Evolutionary conservation across 2,888 invertebrate species (phyloP).

Genomic region (Pseudanteris insignis): DNA sequence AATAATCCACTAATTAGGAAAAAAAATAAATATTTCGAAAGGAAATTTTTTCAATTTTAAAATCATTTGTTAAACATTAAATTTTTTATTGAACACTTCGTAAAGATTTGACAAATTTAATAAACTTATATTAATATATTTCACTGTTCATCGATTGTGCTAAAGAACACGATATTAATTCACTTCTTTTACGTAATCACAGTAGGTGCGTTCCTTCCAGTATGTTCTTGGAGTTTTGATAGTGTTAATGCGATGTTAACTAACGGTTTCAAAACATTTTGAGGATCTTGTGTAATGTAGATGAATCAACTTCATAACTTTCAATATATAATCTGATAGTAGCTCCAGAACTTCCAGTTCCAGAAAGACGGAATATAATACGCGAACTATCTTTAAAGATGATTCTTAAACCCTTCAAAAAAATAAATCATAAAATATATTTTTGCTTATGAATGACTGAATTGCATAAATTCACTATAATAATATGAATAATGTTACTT

Average conservation of each 20-base stretch:
- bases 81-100: background rate
- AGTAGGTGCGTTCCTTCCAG: constrained; percentile 90
- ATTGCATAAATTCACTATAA: no score
- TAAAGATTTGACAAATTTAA: background rate
- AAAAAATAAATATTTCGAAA: no score
- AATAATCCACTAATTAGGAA: no score
- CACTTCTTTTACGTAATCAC: constrained; percentile 96
- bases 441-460: no score
- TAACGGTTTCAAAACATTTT: constrained; percentile 84
- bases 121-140: background rate
- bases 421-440: no score
- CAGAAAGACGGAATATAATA: constrained; percentile 92
- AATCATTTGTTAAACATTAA: no score
- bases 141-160: no score
- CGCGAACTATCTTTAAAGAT: constrained; percentile 95
- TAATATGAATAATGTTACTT: no score
- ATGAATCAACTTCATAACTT: constrained; percentile 80
- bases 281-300: constrained; percentile 57
- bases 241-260: constrained; percentile 87
- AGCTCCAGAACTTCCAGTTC: constrained; percentile 97
- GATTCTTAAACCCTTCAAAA: constrained; percentile 81
- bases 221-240: constrained; percentile 82
- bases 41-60: no score
- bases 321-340: constrained; percentile 97
- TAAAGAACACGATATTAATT: no score